Conservation (phyloP, 2,888 invertebrate species). For the Smittia sp. region DNA sequence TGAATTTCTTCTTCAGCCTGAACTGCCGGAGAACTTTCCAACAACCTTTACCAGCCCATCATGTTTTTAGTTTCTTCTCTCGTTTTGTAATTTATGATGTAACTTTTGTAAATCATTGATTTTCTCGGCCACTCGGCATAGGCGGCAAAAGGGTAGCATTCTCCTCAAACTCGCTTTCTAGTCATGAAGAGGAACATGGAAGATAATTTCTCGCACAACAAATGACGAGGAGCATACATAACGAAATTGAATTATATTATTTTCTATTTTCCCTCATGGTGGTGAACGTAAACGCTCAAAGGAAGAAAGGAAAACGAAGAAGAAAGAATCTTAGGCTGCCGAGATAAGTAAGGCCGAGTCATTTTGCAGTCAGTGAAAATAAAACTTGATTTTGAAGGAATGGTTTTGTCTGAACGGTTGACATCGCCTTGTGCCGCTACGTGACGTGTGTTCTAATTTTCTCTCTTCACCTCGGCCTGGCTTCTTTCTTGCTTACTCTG, state of each 20-base stretch:
- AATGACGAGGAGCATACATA: neutral
- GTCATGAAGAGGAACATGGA: neutral
- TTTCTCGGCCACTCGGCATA: neutral
- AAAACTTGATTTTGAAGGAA: conserved; percentile 37
- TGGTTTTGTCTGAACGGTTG: conserved; percentile 19
- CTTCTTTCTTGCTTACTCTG: neutral
- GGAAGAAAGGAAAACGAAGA: neutral
- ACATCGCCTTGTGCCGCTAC: conserved; percentile 34
- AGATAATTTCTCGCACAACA: conserved; percentile 4
- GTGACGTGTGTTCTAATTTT: conserved; percentile 24
- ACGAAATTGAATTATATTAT: conserved; percentile 28
- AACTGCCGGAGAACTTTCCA: too few species aligned
- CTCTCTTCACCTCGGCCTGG: neutral
- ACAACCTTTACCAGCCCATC: neutral
- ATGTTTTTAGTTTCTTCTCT: neutral
- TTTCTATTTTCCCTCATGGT: neutral
- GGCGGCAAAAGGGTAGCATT: conserved; percentile 1
- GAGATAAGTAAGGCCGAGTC: neutral
- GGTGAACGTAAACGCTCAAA: neutral
- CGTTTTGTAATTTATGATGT: conserved; percentile 20
- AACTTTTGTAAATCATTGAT: conserved; percentile 20
- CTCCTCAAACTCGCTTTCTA: too few species aligned
- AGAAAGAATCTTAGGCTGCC: neutral
- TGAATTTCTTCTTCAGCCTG: neutral
- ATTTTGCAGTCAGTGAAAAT: conserved; percentile 8